Evolutionary conservation across 37 sponge, comb jelly and placozoan genomes (phyloP).

Genomic region (Chondrilla cf. caribensis): DNA sequence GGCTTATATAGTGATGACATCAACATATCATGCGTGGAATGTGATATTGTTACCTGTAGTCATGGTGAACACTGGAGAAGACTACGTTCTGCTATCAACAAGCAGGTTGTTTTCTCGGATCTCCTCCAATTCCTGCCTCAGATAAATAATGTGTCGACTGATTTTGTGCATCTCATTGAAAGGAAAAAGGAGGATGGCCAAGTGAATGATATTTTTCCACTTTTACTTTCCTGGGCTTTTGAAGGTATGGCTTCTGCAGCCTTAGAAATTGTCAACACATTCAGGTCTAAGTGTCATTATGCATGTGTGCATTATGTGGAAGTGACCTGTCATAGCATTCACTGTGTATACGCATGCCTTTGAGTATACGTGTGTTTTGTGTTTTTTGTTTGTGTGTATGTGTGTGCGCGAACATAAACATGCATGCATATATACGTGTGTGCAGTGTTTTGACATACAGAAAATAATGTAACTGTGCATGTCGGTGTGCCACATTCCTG

Average conservation of each 20-base stretch:
- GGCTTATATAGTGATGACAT: no score
- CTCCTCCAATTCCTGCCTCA: not conserved
- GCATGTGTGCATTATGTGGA: no score
- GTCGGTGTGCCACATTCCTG: no score
- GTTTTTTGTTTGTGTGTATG: not conserved
- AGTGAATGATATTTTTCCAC: not conserved
- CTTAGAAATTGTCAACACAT: no score
- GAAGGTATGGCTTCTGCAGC: constrained; percentile 9
- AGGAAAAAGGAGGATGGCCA: not conserved
- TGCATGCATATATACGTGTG: no score
- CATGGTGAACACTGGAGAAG: not conserved
- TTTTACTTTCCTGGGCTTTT: not conserved
- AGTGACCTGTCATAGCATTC: not conserved
- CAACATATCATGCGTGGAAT: no score
- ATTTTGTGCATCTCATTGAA: not conserved
- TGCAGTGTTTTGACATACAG: no score
- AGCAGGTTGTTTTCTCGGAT: not conserved
- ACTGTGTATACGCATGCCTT: not conserved
- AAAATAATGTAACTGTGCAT: no score
- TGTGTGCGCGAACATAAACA: no score
- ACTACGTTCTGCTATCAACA: constrained; percentile 2
- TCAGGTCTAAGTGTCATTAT: no score
- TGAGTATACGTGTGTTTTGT: not conserved
- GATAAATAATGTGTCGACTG: not conserved
- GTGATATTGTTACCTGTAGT: no score